Evolutionary conservation across 2,797 vertebrate species (phyloP).

Genomic region (Poeciliopsis presidionis): DNA sequence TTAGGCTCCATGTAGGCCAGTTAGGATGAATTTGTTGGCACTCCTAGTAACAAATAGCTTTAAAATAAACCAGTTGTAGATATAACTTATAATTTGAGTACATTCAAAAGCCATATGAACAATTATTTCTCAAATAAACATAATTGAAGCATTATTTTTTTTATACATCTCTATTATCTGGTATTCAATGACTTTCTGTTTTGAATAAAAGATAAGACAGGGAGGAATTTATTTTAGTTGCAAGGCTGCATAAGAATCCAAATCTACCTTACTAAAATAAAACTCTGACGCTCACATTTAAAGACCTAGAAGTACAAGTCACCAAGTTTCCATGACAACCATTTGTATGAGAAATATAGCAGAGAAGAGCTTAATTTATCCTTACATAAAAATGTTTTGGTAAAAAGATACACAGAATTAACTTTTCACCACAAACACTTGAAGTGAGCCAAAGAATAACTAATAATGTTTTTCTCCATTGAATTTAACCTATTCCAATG

Average conservation of each 20-base stretch:
- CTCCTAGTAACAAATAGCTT: neutral
- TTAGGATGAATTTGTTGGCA: neutral
- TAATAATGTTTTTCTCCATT: neutral
- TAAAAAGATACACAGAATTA: neutral
- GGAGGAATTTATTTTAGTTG: neutral
- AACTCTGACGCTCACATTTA: neutral
- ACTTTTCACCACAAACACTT: neutral
- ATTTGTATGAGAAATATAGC: neutral
- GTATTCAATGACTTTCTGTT: neutral
- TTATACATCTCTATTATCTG: neutral
- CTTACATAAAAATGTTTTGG: neutral
- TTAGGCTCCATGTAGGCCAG: slow-evolving; percentile 7
- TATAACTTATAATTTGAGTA: neutral
- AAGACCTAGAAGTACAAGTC: neutral
- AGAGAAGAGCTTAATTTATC: neutral
- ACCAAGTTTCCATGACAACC: neutral
- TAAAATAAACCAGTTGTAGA: neutral
- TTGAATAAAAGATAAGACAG: neutral
- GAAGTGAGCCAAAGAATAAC: neutral
- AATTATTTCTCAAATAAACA: neutral
- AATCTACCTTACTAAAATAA: neutral
- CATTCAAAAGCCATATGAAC: neutral
- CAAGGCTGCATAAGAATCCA: neutral
- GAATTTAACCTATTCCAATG: neutral
- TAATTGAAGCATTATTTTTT: neutral